Base-by-base conservation (phyloP, 92 coral and sea anemone genomes). In the Pocillopora meandrina region DNA sequence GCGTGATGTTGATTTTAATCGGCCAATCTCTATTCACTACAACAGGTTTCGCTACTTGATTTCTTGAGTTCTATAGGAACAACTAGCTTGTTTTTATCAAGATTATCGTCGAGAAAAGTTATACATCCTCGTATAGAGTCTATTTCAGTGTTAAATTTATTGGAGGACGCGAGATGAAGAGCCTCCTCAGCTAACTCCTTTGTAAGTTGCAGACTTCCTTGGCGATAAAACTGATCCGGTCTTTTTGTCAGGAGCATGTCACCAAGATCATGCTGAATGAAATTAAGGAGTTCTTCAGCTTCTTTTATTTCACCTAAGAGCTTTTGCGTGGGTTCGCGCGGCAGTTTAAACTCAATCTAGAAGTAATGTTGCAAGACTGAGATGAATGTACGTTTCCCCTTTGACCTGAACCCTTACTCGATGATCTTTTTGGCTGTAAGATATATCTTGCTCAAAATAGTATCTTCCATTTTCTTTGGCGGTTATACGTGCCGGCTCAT, bases 191-290 rank as follows among this genome's bases (percentile, higher is more conserved):
- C 87, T 42, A 12, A 55, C 42, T 74, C 87, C 21, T 74, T 67
- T 3, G 87, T 73, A 35, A 61, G 61, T 57, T 23, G 16, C 73
- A 34, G 64, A 31, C 26, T 59, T 49, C 49, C 74, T 55, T 66
- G 60, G 56, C 87, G 78, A 66, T 60, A 83, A 57, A 73, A 83
- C 59, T 83, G 87, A 36, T 83, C 87, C 49, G 87, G 74, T 20
- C 87, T 82, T 23, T 35, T 75, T 70, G 59, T 83, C 1, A 74
- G 13, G 19, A 83, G 71, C 81, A 74, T 15, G 34, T 52, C 61
- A 33, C 64, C 23, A 14, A 26, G 79, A 12, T 83, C 21, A 21
- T 56, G 7, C 58, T 61, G 26, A 2, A 83, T 16, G 20, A 65
- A 59, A 67, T 83, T 74, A 8, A 83, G 64, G 47, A 62, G 65